phyloP scores from a whole-genome alignment of 2,888 invertebrate genomes.

The Panopea generosa region DNA sequence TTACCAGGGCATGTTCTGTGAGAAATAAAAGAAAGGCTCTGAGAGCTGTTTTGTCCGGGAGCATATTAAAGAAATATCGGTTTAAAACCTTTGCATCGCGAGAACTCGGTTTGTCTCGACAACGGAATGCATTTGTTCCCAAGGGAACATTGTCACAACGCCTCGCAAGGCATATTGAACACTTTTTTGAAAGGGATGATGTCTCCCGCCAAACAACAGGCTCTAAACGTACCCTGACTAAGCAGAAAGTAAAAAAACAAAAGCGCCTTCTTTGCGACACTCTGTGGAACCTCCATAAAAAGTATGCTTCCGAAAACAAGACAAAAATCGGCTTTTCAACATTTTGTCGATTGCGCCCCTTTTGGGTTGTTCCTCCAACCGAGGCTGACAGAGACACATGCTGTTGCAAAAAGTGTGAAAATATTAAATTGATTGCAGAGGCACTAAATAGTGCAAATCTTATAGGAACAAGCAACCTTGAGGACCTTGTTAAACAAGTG shows the following conservation, averaged over 20 bases:
- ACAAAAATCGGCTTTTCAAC: conserved; percentile 22
- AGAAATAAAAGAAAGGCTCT: too few species aligned
- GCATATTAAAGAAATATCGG: conserved; percentile 16
- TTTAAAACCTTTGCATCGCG: conserved; percentile 5
- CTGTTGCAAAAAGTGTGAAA: conserved; percentile 46
- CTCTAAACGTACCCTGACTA: conserved; percentile 13
- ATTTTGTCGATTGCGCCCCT: conserved; percentile 48
- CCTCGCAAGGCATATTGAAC: conserved; percentile 7
- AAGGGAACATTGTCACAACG: not conserved
- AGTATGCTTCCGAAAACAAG: conserved; percentile 29
- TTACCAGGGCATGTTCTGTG: too few species aligned
- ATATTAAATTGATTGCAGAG: conserved; percentile 35
- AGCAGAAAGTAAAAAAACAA: conserved; percentile 45
- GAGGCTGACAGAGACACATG: conserved; percentile 54
- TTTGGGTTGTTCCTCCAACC: conserved; percentile 44
- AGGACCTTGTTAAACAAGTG: conserved; percentile 3
- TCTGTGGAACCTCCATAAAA: conserved; percentile 38
- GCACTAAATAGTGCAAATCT: conserved; percentile 10
- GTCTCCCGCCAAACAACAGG: conserved; percentile 18
- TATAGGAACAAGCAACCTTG: conserved; percentile 6
- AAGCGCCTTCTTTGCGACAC: conserved; percentile 39
- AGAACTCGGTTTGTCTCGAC: not conserved
- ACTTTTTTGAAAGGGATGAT: conserved; percentile 24
- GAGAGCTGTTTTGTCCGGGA: too few species aligned
- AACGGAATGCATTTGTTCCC: not conserved